phyloP scores from a whole-genome alignment of 2,113 vertebrate genomes.

The Podarcis muralis region DNA sequence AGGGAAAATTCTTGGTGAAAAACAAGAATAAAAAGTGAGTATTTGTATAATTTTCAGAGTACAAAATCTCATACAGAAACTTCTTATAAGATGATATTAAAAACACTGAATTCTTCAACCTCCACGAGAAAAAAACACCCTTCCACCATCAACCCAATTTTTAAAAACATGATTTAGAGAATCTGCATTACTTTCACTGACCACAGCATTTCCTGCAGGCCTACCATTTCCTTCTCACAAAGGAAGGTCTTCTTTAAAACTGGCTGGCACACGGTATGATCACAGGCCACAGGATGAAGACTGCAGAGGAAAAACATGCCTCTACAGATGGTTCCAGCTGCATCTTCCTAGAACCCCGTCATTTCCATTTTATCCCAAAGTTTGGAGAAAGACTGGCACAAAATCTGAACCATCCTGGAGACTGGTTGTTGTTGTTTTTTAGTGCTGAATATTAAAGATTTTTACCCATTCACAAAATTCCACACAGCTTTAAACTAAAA shows the following conservation, averaged over 20 bases:
- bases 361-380: background rate
- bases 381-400: background rate
- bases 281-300: background rate
- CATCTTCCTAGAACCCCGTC: background rate
- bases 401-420: background rate
- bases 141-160: background rate
- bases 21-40: conserved; percentile 21
- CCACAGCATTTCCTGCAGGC: background rate
- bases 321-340: background rate
- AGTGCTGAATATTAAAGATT: background rate
- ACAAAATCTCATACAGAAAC: background rate
- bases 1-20: conserved; percentile 89
- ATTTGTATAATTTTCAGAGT: background rate
- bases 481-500: background rate
- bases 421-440: background rate
- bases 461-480: background rate
- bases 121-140: background rate
- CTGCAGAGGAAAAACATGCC: background rate
- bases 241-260: background rate
- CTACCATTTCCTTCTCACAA: background rate
- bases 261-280: background rate
- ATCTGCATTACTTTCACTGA: background rate
- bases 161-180: background rate
- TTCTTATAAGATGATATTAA: background rate
- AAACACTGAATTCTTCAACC: background rate